These are phyloP conservation scores for Drosophila lacicola DNA, from an alignment of 2,888 invertebrate species.

Conservation along the genomic window DNA sequence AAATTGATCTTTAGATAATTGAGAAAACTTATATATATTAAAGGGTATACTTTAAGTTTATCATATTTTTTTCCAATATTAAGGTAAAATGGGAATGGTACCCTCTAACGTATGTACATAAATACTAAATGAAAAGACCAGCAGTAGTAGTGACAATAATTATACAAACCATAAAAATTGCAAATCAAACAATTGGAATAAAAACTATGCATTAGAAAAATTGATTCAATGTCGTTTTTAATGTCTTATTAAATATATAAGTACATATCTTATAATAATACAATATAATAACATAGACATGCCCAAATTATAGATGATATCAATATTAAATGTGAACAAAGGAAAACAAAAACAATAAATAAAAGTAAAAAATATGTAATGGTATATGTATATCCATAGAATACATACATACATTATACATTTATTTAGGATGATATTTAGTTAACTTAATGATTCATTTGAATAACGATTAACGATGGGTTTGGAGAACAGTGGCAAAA, in stretches of 20 bases:
- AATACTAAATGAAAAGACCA: background rate
- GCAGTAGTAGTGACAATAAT: constrained; percentile 2
- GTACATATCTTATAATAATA: constrained; percentile 25
- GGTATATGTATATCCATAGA: background rate
- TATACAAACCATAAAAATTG: constrained; percentile 49
- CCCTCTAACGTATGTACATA: background rate
- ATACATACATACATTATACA: constrained; percentile 8
- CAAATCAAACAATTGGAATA: constrained; percentile 38
- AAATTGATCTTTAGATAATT: background rate
- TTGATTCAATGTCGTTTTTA: constrained; percentile 39
- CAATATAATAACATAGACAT: constrained; percentile 38
- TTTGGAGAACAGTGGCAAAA: background rate
- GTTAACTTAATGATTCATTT: constrained; percentile 19
- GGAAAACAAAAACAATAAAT: constrained; percentile 10
- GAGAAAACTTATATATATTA: background rate
- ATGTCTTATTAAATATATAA: constrained; percentile 35
- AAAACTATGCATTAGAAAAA: constrained; percentile 25
- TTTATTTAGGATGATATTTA: constrained; percentile 9
- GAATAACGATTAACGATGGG: background rate
- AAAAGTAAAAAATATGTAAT: background rate
- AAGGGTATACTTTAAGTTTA: background rate
- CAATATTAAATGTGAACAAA: constrained; percentile 10
- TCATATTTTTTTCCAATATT: background rate
- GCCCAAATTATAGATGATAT: constrained; percentile 30
- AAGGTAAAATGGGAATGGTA: background rate